Percentiles rank a stretch among this genome's conserved stretches.
phyloP scores from a whole-genome alignment of 2,888 invertebrate species.

The Entomobrya proxima region DNA sequence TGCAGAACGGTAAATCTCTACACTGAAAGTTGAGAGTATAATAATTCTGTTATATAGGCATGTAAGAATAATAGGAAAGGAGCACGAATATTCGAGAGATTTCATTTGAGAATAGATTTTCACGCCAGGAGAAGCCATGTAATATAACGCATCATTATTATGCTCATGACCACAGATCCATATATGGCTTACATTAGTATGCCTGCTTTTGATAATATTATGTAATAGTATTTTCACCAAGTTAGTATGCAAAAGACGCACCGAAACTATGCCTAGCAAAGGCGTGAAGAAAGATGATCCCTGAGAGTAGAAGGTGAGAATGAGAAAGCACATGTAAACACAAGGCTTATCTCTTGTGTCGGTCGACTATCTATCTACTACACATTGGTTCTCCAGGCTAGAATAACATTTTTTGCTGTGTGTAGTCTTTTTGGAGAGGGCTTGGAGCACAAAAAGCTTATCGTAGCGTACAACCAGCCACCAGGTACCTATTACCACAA shows the following conservation, averaged over 20 bases:
- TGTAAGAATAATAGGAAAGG: no score
- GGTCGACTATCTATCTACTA: background rate
- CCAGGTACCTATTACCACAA: slow-evolving; percentile 56
- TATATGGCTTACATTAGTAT: no score
- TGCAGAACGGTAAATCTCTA: slow-evolving; percentile 30
- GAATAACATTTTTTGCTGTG: background rate
- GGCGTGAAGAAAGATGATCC: slow-evolving; percentile 46
- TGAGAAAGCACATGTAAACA: background rate
- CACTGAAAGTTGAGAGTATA: no score
- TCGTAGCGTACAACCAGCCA: background rate
- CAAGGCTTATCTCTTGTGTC: background rate
- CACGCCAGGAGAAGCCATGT: background rate
- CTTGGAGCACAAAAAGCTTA: background rate
- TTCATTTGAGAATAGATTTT: background rate
- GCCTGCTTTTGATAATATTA: background rate
- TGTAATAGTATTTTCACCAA: no score
- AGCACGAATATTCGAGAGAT: no score
- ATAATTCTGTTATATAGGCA: no score
- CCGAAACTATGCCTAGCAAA: no score
- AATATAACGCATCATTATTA: background rate
- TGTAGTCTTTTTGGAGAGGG: background rate
- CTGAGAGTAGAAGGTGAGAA: slow-evolving; percentile 47
- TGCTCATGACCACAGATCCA: background rate
- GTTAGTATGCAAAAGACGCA: slow-evolving; percentile 46
- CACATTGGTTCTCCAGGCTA: background rate